Evolutionary conservation across 2,888 invertebrate species (phyloP).

Genomic region (Thera obeliscata): DNA sequence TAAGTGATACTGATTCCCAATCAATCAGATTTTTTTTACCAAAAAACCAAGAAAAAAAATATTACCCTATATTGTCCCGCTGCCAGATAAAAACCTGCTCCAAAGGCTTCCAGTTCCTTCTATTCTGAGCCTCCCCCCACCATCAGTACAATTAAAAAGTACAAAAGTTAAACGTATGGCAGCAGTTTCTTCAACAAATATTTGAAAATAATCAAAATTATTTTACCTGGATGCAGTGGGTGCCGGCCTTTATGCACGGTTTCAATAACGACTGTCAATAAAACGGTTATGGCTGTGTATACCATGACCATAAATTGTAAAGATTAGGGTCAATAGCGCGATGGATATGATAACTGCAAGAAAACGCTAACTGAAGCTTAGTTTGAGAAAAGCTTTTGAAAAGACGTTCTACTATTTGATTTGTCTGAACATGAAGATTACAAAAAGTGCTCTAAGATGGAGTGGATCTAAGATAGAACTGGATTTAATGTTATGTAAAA

Average conservation of each 20-base stretch:
- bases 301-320: slow-evolving; percentile 78
- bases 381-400: slow-evolving; percentile 11
- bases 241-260: slow-evolving; percentile 58
- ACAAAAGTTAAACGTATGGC: too few relatives aligned
- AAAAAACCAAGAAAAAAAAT: too few relatives aligned
- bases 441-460: not conserved
- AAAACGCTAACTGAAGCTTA: slow-evolving; percentile 52
- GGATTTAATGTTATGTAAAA: not conserved
- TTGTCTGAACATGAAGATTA: not conserved
- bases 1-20: too few relatives aligned
- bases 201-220: slow-evolving; percentile 45
- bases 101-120: too few relatives aligned
- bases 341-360: slow-evolving; percentile 75
- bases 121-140: too few relatives aligned
- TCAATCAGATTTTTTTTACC: too few relatives aligned
- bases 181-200: not conserved
- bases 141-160: too few relatives aligned
- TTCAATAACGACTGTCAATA: slow-evolving; percentile 76
- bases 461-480: not conserved
- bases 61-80: too few relatives aligned
- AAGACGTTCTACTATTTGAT: not conserved
- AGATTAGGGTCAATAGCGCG: slow-evolving; percentile 81
- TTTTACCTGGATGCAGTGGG: slow-evolving; percentile 54
- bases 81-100: too few relatives aligned
- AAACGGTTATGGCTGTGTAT: slow-evolving; percentile 76